phyloP scores from a whole-genome alignment of 2,888 invertebrate species.

The Arrhopalites spinosus region DNA sequence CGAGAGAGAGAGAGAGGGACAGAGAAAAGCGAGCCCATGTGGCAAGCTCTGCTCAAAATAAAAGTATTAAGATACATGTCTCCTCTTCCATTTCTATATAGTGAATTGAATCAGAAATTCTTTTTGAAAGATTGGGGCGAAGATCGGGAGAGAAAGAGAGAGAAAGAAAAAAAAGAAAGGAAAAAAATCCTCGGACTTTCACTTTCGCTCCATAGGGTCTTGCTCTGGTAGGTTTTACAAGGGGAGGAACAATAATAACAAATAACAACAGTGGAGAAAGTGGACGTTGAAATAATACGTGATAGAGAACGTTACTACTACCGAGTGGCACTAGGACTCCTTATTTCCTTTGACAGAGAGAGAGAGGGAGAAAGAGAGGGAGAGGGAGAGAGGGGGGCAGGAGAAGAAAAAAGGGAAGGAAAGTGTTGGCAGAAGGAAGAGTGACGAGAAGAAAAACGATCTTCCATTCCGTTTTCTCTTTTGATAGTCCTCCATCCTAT shows the following conservation, averaged over 20 bases:
- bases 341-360: not conserved
- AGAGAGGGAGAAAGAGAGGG: not conserved
- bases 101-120: slow-evolving; percentile 13
- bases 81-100: too few relatives aligned
- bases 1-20: not conserved
- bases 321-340: not conserved
- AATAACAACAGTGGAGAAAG: not conserved
- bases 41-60: too few relatives aligned
- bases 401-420: not conserved
- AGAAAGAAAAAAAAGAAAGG: not conserved
- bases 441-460: slow-evolving; percentile 21
- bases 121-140: not conserved
- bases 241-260: not conserved
- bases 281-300: slow-evolving; percentile 21
- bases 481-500: not conserved
- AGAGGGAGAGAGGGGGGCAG: not conserved
- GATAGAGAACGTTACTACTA: not conserved
- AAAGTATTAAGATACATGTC: too few relatives aligned
- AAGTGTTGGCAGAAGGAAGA: not conserved
- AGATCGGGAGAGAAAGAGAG: not conserved
- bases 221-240: not conserved
- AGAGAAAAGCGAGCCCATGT: not conserved
- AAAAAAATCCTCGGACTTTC: slow-evolving; percentile 1
- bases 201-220: too few relatives aligned
- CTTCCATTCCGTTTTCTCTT: not conserved